phyloP scores from a whole-genome alignment of 2,797 vertebrate genomes.

The Enteromius trimaculatus region DNA sequence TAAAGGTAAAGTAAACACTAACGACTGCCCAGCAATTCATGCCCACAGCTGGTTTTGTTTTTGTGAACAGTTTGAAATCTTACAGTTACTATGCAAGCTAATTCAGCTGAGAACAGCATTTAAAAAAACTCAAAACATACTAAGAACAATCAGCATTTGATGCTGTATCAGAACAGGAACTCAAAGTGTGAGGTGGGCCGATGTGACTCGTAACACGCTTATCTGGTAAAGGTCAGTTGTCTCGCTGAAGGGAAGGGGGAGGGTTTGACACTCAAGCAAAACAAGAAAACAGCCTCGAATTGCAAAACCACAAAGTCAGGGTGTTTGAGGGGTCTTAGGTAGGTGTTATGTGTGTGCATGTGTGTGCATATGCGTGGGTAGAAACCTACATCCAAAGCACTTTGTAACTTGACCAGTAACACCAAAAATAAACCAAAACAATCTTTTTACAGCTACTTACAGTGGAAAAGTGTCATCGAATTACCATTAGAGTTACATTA shows the following conservation, averaged over 20 bases:
- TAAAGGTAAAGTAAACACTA: background rate
- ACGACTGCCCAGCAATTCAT: background rate
- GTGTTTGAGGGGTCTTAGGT: conserved; percentile 42
- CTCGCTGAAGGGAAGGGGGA: conserved; percentile 45
- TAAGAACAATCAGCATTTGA: background rate
- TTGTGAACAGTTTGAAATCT: background rate
- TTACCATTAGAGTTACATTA: background rate
- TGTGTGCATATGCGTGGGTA: background rate
- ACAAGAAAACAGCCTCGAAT: conserved; percentile 50
- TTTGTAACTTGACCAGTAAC: conserved; percentile 8
- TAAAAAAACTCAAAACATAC: background rate
- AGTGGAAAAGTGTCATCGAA: background rate
- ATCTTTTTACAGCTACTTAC: background rate
- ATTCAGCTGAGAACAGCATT: background rate
- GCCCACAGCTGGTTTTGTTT: conserved; percentile 2
- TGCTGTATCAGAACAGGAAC: conserved; percentile 24
- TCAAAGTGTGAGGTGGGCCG: conserved; percentile 9
- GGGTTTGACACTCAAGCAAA: conserved; percentile 51
- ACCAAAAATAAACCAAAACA: conserved; percentile 16
- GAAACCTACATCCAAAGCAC: background rate
- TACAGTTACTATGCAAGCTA: background rate
- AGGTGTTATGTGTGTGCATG: conserved; percentile 11
- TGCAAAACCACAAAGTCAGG: conserved; percentile 29
- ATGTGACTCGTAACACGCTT: background rate
- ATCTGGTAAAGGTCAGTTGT: conserved; percentile 57